Evolutionary conservation across 23 tunicate species (phyloP).

Genomic region (Oikopleura vanhoeffeni): DNA sequence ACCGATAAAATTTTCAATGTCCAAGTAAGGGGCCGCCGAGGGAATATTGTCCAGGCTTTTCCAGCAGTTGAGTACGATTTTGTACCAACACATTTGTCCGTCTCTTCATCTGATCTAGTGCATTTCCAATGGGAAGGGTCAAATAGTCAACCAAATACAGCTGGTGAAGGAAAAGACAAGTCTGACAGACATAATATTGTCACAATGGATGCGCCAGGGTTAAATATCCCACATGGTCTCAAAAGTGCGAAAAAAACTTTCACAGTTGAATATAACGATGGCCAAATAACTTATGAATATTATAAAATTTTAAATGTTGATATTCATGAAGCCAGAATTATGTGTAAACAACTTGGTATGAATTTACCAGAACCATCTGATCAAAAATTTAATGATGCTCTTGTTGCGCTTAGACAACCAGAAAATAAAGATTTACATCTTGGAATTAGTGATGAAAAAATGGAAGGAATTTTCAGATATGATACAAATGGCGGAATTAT

Average conservation of each 20-base stretch:
- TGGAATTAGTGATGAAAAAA: too few species aligned
- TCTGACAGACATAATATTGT: slow-evolving; percentile 54
- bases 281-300: neutral
- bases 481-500: too few species aligned
- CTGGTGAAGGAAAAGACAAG: slow-evolving; percentile 61
- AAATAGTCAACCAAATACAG: slow-evolving; percentile 55
- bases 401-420: neutral
- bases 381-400: neutral
- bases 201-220: slow-evolving; percentile 23
- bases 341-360: neutral
- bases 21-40: slow-evolving; percentile 49
- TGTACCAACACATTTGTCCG: slow-evolving; percentile 26
- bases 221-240: slow-evolving; percentile 28
- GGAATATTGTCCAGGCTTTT: slow-evolving; percentile 57
- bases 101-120: slow-evolving; percentile 21
- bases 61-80: slow-evolving; percentile 82
- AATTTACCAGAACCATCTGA: neutral
- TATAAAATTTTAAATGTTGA: neutral
- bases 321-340: neutral
- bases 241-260: too few species aligned
- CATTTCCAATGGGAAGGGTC: slow-evolving; percentile 95
- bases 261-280: neutral
- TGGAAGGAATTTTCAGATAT: too few species aligned
- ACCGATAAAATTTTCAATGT: slow-evolving; percentile 16
- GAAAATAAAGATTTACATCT: neutral